Percentiles rank a stretch among this genome's conserved stretches.
These are phyloP conservation scores for Trachymyrmex septentrionalis DNA, from an alignment of 1,140 invertebrate genomes.

Conservation along the genomic window DNA sequence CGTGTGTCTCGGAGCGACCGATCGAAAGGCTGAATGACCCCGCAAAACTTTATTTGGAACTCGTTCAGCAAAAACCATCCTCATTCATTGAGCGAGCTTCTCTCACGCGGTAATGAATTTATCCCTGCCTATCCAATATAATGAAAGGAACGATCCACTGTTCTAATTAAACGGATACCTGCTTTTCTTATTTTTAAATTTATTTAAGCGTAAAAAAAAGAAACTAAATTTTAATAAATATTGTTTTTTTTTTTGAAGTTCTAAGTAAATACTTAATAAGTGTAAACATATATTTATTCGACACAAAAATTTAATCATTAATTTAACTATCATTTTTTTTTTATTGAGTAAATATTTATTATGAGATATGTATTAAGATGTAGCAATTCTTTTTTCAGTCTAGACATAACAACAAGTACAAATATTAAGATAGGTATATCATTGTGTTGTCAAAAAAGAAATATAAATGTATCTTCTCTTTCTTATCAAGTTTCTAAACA, in stretches of 20 bases:
- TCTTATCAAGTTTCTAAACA: not conserved
- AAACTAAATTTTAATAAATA: too few species aligned
- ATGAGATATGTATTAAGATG: too few species aligned
- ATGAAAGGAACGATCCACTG: not conserved
- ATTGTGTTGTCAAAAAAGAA: too few species aligned
- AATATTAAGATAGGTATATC: not conserved
- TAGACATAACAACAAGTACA: not conserved
- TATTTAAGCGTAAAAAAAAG: too few species aligned
- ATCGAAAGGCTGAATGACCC: not conserved
- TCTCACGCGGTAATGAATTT: not conserved
- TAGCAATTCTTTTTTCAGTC: too few species aligned
- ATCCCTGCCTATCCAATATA: not conserved
- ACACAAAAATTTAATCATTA: too few species aligned
- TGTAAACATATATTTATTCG: too few species aligned
- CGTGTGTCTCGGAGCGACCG: not conserved
- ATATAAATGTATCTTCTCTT: not conserved
- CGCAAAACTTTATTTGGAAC: slow-evolving; percentile 3
- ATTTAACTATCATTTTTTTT: too few species aligned
- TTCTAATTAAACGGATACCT: not conserved
- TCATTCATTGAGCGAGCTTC: not conserved
- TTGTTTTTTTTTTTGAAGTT: too few species aligned
- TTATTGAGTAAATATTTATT: too few species aligned
- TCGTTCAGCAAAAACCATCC: not conserved
- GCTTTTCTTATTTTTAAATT: not conserved
- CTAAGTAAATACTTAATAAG: too few species aligned